Base-by-base conservation (phyloP, 2,888 invertebrate genomes). In the Pimpla rufipes region DNA sequence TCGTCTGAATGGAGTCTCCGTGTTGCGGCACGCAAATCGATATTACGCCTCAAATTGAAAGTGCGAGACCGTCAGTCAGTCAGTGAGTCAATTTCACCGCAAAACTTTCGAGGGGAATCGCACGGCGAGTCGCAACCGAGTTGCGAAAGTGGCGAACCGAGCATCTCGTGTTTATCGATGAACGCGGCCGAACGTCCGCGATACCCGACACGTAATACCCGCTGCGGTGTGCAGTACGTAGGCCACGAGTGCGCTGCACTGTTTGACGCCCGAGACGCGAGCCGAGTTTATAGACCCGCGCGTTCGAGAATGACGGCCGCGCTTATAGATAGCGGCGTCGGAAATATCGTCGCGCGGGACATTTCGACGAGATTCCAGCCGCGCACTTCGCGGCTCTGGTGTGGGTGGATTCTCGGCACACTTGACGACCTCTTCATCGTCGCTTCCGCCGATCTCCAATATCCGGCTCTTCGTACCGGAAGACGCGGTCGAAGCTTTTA, bases 11-110 rank as follows among this genome's bases (percentile, higher is more conserved):
- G 57, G 21, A 70, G 50, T 79, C 62, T 40, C 71, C 57, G 68
- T 23, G 29, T 76, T 73, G 71, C 62, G 67, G 40, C 37, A 67
- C 70, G n/a, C 42, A 21, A 64, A 52, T 42, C 42, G 55, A 66
- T 76, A 66, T 73, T 73, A 73, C 62, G 67, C 62, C n/a, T 70
- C 21, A 67, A 79, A 79, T 79, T 76, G 83, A 76, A 79, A 83
- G 76, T 80, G 52, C 57, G 59, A 73, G 66, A 76, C 23, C 2
- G 62, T 62, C 50, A 71, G 81, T 62, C 67, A 35, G 71, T 57
- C 52, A 52, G 67, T 70, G 11, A 62, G 50, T 67, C 67, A 78
- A 62, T 82, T 68, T 16, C 35, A 62, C 67, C 52, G 67, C 52
- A 52, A 78, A 82, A 82, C 74, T 82, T 78, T 79, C 79, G 79